Conservation (phyloP, 2,797 vertebrate species). For the Siniperca undulata region DNA sequence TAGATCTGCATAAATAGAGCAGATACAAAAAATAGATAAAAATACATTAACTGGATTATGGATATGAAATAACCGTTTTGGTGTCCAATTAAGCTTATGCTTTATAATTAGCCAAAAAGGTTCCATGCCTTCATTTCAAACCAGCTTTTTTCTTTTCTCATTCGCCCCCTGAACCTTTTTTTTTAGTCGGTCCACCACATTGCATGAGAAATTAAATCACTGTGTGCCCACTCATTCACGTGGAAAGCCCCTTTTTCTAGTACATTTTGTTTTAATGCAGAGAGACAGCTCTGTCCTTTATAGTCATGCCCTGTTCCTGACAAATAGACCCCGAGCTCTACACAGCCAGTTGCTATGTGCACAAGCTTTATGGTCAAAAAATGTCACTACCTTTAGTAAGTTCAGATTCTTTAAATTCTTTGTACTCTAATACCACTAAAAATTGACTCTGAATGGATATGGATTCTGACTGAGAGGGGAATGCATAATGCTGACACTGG, state of each 20-base stretch:
- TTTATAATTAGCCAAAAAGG: conserved; percentile 81
- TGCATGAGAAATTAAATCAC: conserved; percentile 77
- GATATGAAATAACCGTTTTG: conserved; percentile 80
- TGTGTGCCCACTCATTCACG: conserved; percentile 72
- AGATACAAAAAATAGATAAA: conserved; percentile 74
- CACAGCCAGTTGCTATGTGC: conserved; percentile 46
- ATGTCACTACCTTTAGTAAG: conserved; percentile 47
- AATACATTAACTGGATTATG: conserved; percentile 73
- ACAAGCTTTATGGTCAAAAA: conserved; percentile 48
- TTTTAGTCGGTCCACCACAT: conserved; percentile 54
- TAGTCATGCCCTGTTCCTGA: conserved; percentile 65
- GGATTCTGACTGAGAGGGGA: conserved; percentile 54
- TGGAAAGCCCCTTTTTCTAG: conserved; percentile 73
- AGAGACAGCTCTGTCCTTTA: conserved; percentile 81
- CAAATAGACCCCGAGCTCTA: conserved; percentile 55
- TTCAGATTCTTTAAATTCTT: conserved; percentile 37
- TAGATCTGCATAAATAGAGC: conserved; percentile 79
- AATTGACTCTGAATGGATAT: conserved; percentile 53
- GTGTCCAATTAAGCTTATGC: conserved; percentile 82
- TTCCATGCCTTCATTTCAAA: conserved; percentile 65
- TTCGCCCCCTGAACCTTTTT: conserved; percentile 35
- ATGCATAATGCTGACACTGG: conserved; percentile 71
- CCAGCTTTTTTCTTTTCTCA: conserved; percentile 31
- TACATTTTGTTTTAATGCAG: conserved; percentile 77
- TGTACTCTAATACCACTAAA: conserved; percentile 38